Evolutionary conservation across 2,797 vertebrate genomes (phyloP).

Genomic region (Myripristis jacobus): DNA sequence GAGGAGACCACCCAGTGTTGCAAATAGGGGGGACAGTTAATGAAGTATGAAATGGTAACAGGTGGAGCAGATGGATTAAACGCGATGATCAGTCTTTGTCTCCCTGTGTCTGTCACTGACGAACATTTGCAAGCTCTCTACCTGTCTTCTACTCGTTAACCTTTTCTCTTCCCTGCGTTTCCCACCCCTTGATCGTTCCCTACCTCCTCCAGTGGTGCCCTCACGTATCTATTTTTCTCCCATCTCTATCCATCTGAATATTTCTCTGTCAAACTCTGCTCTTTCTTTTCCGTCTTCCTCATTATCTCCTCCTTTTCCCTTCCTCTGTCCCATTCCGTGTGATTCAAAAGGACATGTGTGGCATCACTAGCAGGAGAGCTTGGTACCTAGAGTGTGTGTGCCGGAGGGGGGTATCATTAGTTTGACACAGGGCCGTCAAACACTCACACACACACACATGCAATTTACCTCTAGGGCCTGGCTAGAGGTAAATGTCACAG

Average conservation of each 20-base stretch:
- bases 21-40: conserved; percentile 47
- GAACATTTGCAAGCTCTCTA: not conserved
- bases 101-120: conserved; percentile 18
- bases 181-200: no score
- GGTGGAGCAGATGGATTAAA: conserved; percentile 60
- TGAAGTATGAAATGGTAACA: conserved; percentile 67
- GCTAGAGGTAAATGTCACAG: conserved; percentile 77
- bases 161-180: conserved; percentile 25
- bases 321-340: not conserved
- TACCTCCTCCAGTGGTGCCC: conserved; percentile 1
- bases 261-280: no score
- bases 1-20: conserved; percentile 26
- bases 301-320: conserved; percentile 11
- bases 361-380: conserved; percentile 43
- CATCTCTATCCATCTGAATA: no score
- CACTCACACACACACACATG: conserved; percentile 43
- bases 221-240: not conserved
- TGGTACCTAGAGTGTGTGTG: conserved; percentile 42
- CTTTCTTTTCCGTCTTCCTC: not conserved
- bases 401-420: conserved; percentile 68
- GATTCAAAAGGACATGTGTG: conserved; percentile 51
- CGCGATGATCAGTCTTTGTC: conserved; percentile 17
- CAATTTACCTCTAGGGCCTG: conserved; percentile 38
- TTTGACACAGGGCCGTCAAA: conserved; percentile 54
- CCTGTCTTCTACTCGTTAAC: conserved; percentile 20